Conservation (phyloP, 2,113 vertebrate species). For the Cromileptes altivelis region DNA sequence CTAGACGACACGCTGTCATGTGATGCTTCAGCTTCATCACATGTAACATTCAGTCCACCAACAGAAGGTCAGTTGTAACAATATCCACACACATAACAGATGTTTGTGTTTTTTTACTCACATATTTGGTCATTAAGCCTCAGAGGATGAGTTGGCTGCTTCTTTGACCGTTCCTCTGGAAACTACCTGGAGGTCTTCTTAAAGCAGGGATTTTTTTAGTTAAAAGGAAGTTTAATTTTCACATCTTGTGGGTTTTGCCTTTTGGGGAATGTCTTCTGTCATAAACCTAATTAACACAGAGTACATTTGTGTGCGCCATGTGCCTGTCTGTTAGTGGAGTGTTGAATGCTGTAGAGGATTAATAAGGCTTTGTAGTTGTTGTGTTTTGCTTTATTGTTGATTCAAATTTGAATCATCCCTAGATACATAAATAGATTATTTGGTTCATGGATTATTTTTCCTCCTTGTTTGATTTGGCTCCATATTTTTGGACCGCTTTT, state of each 20-base stretch:
- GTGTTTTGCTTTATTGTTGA: not conserved
- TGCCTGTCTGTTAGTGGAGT: no score
- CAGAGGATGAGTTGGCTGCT: not conserved
- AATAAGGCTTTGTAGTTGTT: not conserved
- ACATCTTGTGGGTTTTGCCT: not conserved
- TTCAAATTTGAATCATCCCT: not conserved
- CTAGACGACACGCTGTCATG: conserved; percentile 55
- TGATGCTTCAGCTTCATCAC: conserved; percentile 56
- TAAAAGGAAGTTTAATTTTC: conserved; percentile 10
- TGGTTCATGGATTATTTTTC: not conserved
- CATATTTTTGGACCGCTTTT: not conserved
- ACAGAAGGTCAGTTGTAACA: conserved; percentile 19
- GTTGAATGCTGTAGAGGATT: not conserved
- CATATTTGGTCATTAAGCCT: conserved; percentile 11
- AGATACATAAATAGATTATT: not conserved
- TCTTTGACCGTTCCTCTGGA: not conserved
- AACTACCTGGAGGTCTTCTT: not conserved
- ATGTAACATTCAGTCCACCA: conserved; percentile 39
- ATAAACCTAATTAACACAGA: not conserved
- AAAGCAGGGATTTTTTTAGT: not conserved
- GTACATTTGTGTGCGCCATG: not conserved
- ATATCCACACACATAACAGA: conserved; percentile 33
- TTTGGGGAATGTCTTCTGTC: not conserved
- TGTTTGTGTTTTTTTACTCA: not conserved
- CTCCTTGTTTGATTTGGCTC: conserved; percentile 2